Base-by-base conservation (phyloP, 1,140 invertebrate genomes). In the Centruroides sculpturatus region DNA sequence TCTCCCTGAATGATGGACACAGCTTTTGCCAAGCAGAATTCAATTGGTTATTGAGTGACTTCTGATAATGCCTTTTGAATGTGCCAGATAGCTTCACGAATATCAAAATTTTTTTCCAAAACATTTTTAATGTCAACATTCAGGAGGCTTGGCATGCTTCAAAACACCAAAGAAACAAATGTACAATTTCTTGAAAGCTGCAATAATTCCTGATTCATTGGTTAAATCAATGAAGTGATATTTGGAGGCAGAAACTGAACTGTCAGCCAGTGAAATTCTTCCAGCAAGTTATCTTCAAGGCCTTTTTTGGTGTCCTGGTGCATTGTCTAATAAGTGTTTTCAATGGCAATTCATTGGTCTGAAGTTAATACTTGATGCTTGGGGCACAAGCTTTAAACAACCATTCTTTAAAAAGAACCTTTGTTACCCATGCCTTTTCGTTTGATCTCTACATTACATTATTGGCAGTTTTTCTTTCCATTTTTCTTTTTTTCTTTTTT, bases 371-470 rank as follows among this genome's bases (percentile, higher is more conserved):
- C 59, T 66, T 54, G 3, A 67, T 48, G 51, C 47, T 57, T 13
- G 61, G 63, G 13, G 48, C 56, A 57, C 59, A 62, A 55, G 57
- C 59, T 52, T 59, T 53, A 35, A 46, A 56, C 63, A 73, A 69
- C 71, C 66, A 75, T 55, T 74, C 66, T 59, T 69, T 55, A 64
- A 76, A 76, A 64, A 75, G 51, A 59, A 62, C 57, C 41, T 57
- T 51, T 59, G 70, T 75, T 50, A 77, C 68, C 71, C 71, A 75
- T 23, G 71, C 70, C 66, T 72, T 74, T 62, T 66, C 66, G 66
- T 75, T 74, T 36, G 69, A 70, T 56, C 64, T 63, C 71, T 70
- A 76, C 53, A 68, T 65, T 60, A 77, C 74, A 68, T 65, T 60
- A 77, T 74, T 56, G 71, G 73, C 55, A 75, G 68, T 49, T 67